Evolutionary conservation across 2,888 invertebrate genomes (phyloP), one percentile per base, ranked within the genome.

Genomic region (Actias luna): DNA sequence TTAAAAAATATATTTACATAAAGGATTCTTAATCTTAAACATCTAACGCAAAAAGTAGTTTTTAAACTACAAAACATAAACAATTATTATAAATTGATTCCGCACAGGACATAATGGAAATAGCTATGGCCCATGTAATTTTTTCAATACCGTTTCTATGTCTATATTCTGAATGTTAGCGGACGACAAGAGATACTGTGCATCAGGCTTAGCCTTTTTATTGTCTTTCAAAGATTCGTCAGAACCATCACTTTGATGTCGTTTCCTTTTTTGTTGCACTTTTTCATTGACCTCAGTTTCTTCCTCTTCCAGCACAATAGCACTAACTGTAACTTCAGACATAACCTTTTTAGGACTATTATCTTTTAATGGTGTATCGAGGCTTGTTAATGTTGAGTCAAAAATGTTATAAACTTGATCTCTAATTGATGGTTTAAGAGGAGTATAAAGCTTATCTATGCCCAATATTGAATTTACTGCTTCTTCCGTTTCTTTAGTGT

Each of bases 81-180:
- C 27, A 25, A 33, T 36, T 5, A 39, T 36, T 22, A 16, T 18
- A 42, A 7, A 5, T 18, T 42, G 18, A 42, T 35, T 67, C 65
- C 63, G 64, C 59, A 62, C 59, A 66, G 63, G 65, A 52, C 18
- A 63, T 55, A 60, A 60, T 62, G 61, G 36, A 70, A 59, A 39
- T 12, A 66, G 64, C 72, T 84, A 91, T 58, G 89, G 87, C 31
- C 93, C 93, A 70, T 93, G 93, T 60, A 93, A 75, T 72, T 92
- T 90, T 73, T 80, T 88, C 42, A 93, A 75, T 61, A 93, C 89
- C 22, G 89, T 81, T 75, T 93, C 93, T 61, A 93, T 93, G 76
- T 92, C 93, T 61, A 93, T 86, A 73, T 92, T 85, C 74, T 88
- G 85, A 70, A 89, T 89, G 69, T 85, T 88, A 50, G 87, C 80